Percentiles rank a stretch among this genome's conserved stretches.
Evolutionary conservation across 2,888 invertebrate species (phyloP).

Genomic region (Incurvaria masculella): DNA sequence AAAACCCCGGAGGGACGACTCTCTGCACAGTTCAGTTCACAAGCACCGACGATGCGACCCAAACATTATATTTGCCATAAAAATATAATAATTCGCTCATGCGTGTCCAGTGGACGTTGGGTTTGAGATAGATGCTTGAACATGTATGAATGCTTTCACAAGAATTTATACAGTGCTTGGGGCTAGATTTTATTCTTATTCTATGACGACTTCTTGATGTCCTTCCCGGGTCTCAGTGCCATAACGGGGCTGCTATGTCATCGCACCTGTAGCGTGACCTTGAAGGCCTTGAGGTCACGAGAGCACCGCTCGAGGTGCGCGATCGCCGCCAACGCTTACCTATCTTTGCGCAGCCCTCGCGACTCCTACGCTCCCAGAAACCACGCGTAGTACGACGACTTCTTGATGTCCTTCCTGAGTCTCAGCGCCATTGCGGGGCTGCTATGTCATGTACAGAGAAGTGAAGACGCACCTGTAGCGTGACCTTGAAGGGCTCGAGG

Average conservation of each 20-base stretch:
- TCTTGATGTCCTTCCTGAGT: slow-evolving; percentile 82
- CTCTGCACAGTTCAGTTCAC: no score
- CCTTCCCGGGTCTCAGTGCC: slow-evolving; percentile 79
- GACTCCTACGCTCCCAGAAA: slow-evolving; percentile 96
- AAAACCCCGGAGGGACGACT: no score
- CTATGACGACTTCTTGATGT: slow-evolving; percentile 88
- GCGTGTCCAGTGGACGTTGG: no score
- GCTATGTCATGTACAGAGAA: slow-evolving; percentile 35
- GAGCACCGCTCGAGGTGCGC: slow-evolving; percentile 81
- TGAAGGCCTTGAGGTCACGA: slow-evolving; percentile 81
- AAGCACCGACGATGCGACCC: no score
- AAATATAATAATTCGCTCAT: no score
- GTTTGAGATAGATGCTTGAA: no score
- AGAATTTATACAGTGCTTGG: no score
- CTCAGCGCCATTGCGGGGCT: slow-evolving; percentile 71
- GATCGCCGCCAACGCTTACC: slow-evolving; percentile 83
- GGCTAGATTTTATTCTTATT: no score
- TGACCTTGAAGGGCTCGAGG: slow-evolving; percentile 87
- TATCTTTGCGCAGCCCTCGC: slow-evolving; percentile 79
- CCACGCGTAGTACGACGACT: slow-evolving; percentile 90
- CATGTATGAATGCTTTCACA: no score
- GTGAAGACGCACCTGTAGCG: slow-evolving; percentile 76
- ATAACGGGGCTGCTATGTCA: slow-evolving; percentile 51
- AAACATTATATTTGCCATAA: no score
- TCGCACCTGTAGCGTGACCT: slow-evolving; percentile 81